Conservation (phyloP, 2,797 vertebrate genomes). For the Anisognathus igniventris region DNA sequence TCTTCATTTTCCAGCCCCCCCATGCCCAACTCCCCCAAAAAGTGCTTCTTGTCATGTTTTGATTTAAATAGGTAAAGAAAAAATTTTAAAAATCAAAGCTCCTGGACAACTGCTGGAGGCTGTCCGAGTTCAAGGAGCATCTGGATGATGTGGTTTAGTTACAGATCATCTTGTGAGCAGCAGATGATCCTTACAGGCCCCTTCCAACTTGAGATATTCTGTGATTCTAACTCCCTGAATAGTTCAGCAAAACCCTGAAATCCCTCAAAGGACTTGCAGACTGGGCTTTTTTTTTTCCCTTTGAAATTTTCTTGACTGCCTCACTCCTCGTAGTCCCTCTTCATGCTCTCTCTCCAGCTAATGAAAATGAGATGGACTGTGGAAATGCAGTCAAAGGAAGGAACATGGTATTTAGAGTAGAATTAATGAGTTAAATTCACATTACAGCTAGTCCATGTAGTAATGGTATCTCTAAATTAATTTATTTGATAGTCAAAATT, state of each 20-base stretch:
- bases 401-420: background rate
- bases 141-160: background rate
- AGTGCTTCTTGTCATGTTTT: background rate
- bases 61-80: background rate
- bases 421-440: background rate
- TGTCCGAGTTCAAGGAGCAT: background rate
- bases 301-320: background rate
- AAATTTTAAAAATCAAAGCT: background rate
- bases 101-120: background rate
- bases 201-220: background rate
- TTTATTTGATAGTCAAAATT: background rate
- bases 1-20: accelerated
- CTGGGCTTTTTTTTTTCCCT: background rate
- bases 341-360: background rate
- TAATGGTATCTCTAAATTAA: background rate
- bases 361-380: background rate
- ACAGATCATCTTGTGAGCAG: background rate
- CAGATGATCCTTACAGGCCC: background rate
- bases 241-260: background rate
- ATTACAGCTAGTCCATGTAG: background rate
- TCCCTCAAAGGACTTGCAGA: background rate
- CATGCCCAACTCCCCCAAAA: accelerated
- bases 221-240: background rate
- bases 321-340: background rate
- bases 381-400: background rate